Evolutionary conservation across 2,113 vertebrate genomes (phyloP).

Genomic region (Taxidea taxus): DNA sequence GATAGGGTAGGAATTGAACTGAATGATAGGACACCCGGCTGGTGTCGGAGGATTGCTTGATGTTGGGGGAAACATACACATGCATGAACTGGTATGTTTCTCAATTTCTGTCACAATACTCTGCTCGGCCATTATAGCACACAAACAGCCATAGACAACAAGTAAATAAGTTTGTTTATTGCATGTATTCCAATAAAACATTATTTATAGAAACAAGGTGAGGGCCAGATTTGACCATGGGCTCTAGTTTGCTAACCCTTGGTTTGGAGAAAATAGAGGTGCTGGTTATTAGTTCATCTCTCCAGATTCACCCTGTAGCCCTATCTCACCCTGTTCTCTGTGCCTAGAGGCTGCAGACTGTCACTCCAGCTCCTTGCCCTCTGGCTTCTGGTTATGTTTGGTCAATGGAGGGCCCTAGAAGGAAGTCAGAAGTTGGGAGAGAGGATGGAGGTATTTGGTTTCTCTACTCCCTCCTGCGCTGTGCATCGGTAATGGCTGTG

Average conservation of each 20-base stretch:
- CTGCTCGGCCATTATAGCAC: not conserved
- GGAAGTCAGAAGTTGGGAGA: not conserved
- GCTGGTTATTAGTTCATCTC: not conserved
- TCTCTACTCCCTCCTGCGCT: not conserved
- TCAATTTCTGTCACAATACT: not conserved
- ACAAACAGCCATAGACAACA: not conserved
- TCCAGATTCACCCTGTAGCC: not conserved
- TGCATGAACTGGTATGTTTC: not conserved
- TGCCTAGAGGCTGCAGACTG: not conserved
- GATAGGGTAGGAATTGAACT: not conserved
- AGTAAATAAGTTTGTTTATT: not conserved
- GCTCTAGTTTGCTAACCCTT: not conserved
- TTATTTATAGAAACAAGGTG: not conserved
- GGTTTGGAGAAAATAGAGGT: not conserved
- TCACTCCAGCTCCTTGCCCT: not conserved
- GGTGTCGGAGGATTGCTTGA: not conserved
- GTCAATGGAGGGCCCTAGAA: not conserved
- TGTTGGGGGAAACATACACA: not conserved
- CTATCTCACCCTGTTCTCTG: not conserved
- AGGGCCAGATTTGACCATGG: not conserved
- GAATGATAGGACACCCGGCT: not conserved
- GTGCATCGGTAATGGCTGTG: no score
- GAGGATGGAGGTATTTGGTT: not conserved
- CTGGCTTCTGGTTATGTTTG: not conserved
- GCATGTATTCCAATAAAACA: conserved; percentile 1